Conservation (phyloP, 2,888 invertebrate genomes). For the Polylopha cassiicola region DNA sequence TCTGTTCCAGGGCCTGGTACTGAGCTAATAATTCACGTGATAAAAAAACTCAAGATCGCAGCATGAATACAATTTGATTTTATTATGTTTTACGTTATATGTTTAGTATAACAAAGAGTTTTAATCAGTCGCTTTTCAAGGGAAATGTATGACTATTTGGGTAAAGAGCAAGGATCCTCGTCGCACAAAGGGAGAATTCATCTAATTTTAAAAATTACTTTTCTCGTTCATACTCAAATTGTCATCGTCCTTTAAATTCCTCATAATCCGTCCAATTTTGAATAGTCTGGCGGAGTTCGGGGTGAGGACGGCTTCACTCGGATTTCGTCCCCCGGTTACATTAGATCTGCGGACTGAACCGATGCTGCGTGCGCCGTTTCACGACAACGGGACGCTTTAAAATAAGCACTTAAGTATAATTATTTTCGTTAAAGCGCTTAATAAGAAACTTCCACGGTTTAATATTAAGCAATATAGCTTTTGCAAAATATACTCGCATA, state of each 20-base stretch:
- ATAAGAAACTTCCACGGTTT: constrained; percentile 6
- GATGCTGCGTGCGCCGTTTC: constrained; percentile 11
- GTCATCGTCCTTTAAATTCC: constrained; percentile 74
- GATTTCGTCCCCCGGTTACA: constrained; percentile 57
- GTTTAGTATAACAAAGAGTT: constrained; percentile 49
- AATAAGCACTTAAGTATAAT: neutral
- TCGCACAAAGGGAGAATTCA: constrained; percentile 39
- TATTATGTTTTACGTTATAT: constrained; percentile 15
- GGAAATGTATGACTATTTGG: constrained; percentile 32
- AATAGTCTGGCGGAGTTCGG: constrained; percentile 60
- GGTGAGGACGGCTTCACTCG: constrained; percentile 69
- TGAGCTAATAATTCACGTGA: too few relatives aligned
- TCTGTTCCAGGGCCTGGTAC: too few relatives aligned
- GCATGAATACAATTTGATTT: constrained; percentile 15
- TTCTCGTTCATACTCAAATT: constrained; percentile 72
- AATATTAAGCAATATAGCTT: constrained; percentile 19
- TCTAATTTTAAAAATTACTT: constrained; percentile 61
- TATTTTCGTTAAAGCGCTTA: constrained; percentile 1
- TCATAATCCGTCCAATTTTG: constrained; percentile 76
- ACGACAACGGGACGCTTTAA: constrained; percentile 25
- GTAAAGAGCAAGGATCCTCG: constrained; percentile 28
- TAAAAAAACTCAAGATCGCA: too few relatives aligned
- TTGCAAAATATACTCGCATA: constrained; percentile 44
- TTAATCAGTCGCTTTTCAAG: constrained; percentile 38
- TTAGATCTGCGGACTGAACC: constrained; percentile 42